These are phyloP conservation scores for Centroberyx gerrardi DNA, from an alignment of 2,797 vertebrate species.

Conservation along the genomic window DNA sequence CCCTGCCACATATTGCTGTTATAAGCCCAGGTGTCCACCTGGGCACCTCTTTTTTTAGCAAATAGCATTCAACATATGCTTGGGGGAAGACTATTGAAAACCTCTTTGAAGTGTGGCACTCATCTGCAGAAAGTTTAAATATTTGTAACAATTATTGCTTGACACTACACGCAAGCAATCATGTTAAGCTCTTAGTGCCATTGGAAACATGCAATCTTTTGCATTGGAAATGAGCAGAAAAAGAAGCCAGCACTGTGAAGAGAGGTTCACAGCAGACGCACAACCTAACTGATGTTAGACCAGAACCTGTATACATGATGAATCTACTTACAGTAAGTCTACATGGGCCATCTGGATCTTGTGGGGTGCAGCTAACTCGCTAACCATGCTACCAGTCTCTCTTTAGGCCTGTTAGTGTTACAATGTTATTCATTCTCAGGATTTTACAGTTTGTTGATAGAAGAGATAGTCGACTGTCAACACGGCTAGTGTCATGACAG, in stretches of 20 bases:
- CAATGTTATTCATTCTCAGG: too few relatives aligned
- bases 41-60: not conserved
- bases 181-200: conserved; percentile 23
- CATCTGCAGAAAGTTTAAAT: conserved; percentile 17
- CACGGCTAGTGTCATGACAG: too few relatives aligned
- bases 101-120: conserved; percentile 29
- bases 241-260: conserved; percentile 11
- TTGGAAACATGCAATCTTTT: conserved; percentile 34
- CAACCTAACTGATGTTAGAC: conserved; percentile 21
- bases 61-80: not conserved
- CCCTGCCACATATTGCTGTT: conserved; percentile 9
- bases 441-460: too few relatives aligned
- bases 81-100: conserved; percentile 17
- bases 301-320: not conserved
- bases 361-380: too few relatives aligned
- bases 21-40: not conserved
- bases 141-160: conserved; percentile 33
- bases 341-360: too few relatives aligned
- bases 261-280: conserved; percentile 25
- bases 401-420: too few relatives aligned
- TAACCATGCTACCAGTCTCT: too few relatives aligned
- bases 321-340: too few relatives aligned
- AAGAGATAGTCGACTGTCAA: too few relatives aligned
- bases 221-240: conserved; percentile 18
- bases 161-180: conserved; percentile 21